Evolutionary conservation across 2,113 vertebrate species (phyloP).

Genomic region (Gracilinanus agilis): DNA sequence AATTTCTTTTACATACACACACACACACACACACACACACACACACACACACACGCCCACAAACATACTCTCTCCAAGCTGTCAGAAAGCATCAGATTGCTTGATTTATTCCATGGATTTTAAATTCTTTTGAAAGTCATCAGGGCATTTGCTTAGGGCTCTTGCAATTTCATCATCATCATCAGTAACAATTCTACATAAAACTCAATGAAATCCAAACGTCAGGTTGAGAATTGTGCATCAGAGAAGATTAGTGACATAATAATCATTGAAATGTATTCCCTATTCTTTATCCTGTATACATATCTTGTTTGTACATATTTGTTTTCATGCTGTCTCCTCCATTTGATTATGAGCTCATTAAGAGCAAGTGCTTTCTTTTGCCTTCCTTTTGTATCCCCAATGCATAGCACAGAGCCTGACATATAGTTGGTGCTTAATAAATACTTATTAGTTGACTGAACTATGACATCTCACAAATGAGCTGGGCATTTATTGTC

Average conservation of each 20-base stretch:
- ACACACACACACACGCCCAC: constrained; percentile 21
- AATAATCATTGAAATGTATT: constrained; percentile 51
- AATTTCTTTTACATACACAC: constrained; percentile 49
- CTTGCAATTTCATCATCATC: constrained; percentile 44
- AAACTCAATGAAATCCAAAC: constrained; percentile 27
- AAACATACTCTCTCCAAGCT: constrained; percentile 41
- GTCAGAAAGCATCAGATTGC: constrained; percentile 60
- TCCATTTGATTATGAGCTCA: not conserved
- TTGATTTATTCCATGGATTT: constrained; percentile 48
- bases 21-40: constrained; percentile 2
- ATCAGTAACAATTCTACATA: constrained; percentile 45
- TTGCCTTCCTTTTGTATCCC: not conserved
- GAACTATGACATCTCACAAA: constrained; percentile 12
- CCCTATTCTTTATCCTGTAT: not conserved
- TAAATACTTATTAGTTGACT: not conserved
- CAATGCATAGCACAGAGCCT: not conserved
- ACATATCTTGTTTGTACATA: not conserved
- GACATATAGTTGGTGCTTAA: not conserved
- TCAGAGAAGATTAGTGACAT: constrained; percentile 50
- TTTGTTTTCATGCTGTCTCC: not conserved
- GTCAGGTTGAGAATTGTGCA: constrained; percentile 27
- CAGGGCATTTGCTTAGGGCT: constrained; percentile 55
- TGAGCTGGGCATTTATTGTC: constrained; percentile 3
- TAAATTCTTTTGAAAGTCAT: constrained; percentile 54
- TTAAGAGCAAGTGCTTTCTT: not conserved